A percentile compares a stretch with the other conserved stretches of the same genome.
phyloP scores from a whole-genome alignment of 2,888 invertebrate species.

The Synergus gifuensis region DNA sequence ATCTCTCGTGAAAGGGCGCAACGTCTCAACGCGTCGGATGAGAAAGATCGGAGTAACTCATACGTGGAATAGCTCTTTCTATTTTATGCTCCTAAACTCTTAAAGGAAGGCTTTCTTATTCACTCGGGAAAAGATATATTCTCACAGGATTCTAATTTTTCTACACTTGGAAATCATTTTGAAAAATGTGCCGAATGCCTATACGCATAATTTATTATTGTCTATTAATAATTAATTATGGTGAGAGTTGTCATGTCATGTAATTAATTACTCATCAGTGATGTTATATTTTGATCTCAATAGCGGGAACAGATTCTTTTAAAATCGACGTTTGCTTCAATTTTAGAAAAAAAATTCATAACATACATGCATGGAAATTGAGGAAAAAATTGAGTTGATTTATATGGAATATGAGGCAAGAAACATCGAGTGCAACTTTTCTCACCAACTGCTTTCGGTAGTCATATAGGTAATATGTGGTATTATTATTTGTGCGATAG shows the following conservation, averaged over 20 bases:
- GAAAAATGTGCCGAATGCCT: background rate
- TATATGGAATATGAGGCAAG: constrained; percentile 62
- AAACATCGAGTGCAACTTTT: constrained; percentile 67
- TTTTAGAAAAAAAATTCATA: background rate
- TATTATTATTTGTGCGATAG: constrained; percentile 64
- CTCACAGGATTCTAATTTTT: constrained; percentile 1
- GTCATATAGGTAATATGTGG: constrained; percentile 59
- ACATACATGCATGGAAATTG: background rate
- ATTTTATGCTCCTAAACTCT: constrained; percentile 11
- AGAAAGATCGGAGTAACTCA: constrained; percentile 36
- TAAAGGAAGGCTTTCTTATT: constrained; percentile 13
- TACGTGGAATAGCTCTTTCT: constrained; percentile 36
- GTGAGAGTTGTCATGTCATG: too few relatives aligned
- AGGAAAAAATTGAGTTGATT: constrained; percentile 68
- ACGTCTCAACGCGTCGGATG: constrained; percentile 42
- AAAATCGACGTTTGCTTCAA: background rate
- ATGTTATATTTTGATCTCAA: too few relatives aligned
- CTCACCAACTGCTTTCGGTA: constrained; percentile 69
- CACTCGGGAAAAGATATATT: background rate
- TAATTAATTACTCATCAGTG: too few relatives aligned
- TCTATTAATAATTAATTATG: too few relatives aligned
- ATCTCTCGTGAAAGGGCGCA: constrained; percentile 56
- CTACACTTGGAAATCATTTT: background rate
- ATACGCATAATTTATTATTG: too few relatives aligned
- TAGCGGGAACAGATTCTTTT: too few relatives aligned